phyloP scores from a whole-genome alignment of 1,140 invertebrate species.

The Acromyrmex heyeri region DNA sequence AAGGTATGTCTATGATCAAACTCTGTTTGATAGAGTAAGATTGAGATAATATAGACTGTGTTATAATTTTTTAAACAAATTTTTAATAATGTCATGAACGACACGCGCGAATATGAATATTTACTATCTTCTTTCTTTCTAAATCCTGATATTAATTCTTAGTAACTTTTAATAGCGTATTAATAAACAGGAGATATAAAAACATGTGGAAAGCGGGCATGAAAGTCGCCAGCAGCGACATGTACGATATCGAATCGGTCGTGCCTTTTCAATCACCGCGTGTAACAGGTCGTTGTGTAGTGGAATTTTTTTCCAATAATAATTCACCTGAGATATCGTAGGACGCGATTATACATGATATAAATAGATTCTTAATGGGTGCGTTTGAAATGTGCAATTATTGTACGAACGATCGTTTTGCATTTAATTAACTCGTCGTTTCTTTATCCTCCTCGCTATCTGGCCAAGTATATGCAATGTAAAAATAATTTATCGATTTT shows the following conservation, averaged over 20 bases:
- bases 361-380: conserved; percentile 81
- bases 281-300: conserved; percentile 75
- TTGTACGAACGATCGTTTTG: conserved; percentile 57
- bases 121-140: background rate
- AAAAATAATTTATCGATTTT: conserved; percentile 24
- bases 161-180: background rate
- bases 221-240: conserved; percentile 19
- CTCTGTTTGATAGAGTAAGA: background rate
- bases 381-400: conserved; percentile 74
- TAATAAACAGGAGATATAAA: conserved; percentile 8
- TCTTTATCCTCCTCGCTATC: conserved; percentile 14
- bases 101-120: background rate
- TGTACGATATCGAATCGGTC: conserved; percentile 12
- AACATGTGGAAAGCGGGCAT: conserved; percentile 20
- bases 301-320: conserved; percentile 81
- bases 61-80: background rate
- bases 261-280: conserved; percentile 27
- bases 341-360: conserved; percentile 76
- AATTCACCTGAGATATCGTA: conserved; percentile 79
- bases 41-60: background rate
- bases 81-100: background rate
- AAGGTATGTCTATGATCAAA: too few relatives aligned
- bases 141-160: background rate
- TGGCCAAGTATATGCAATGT: conserved; percentile 9
- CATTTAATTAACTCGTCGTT: conserved; percentile 63